Evolutionary conservation across 2,888 invertebrate species (phyloP).

Genomic region (Chaetogeoica ovagalla): DNA sequence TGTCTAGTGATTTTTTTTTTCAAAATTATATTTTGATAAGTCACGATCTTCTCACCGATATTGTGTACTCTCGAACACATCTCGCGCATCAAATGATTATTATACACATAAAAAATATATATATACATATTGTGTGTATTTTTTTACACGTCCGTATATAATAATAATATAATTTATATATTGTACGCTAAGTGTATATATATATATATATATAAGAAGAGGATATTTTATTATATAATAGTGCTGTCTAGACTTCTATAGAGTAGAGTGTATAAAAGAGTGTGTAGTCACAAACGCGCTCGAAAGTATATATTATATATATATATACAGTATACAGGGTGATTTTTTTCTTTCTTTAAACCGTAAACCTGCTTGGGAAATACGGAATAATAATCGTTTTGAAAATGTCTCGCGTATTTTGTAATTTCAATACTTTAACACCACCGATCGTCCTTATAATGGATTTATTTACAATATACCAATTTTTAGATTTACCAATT

Average conservation of each 20-base stretch:
- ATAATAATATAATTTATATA: neutral
- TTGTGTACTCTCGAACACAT: neutral
- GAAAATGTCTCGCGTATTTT: no score
- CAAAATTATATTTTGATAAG: slow-evolving; percentile 16
- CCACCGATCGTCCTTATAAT: no score
- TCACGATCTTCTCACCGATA: slow-evolving; percentile 12
- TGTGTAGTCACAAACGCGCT: no score
- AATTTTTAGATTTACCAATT: neutral
- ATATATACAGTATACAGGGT: no score
- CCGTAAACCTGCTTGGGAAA: no score
- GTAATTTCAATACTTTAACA: no score
- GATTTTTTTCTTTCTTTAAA: no score
- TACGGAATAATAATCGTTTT: no score
- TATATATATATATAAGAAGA: no score
- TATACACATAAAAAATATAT: neutral
- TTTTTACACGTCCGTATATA: neutral
- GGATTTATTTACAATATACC: no score
- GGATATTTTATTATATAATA: no score
- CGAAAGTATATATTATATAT: no score
- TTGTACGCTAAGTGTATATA: neutral
- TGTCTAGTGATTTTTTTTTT: neutral
- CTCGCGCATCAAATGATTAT: slow-evolving; percentile 14
- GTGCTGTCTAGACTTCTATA: neutral
- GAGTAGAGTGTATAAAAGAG: neutral
- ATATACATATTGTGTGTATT: neutral